Evolutionary conservation across 1,140 invertebrate genomes (phyloP).

Genomic region (Sinella curviseta): DNA sequence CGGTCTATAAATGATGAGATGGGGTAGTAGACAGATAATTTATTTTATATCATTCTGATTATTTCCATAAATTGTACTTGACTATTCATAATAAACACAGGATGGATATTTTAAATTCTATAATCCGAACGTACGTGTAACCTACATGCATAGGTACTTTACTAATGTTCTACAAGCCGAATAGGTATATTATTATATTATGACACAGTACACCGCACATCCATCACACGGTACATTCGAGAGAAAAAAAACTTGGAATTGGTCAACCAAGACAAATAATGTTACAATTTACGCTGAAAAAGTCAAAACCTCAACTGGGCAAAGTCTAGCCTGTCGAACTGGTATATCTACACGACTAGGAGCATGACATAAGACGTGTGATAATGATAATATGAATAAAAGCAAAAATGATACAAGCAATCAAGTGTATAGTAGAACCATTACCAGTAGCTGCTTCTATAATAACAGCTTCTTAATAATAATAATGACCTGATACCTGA

Average conservation of each 20-base stretch:
- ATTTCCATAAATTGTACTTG: slow-evolving; percentile 18
- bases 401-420: background rate
- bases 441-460: background rate
- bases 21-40: background rate
- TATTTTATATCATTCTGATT: background rate
- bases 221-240: slow-evolving; percentile 8
- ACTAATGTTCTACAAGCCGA: too few relatives aligned
- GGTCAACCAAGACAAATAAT: slow-evolving; percentile 27
- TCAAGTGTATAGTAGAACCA: background rate
- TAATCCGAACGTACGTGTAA: too few relatives aligned
- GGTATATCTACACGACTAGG: background rate
- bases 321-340: background rate
- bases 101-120: too few relatives aligned
- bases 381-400: too few relatives aligned
- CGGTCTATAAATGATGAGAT: background rate
- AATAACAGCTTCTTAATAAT: too few relatives aligned
- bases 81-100: too few relatives aligned
- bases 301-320: slow-evolving; percentile 12
- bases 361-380: background rate
- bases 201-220: slow-evolving; percentile 22
- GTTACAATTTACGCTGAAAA: background rate
- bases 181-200: too few relatives aligned
- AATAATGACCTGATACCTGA: slow-evolving; percentile 22
- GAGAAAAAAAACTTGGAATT: background rate
- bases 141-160: too few relatives aligned